A percentile compares a stretch with the other conserved stretches of the same genome.
Conservation (phyloP, 2,797 vertebrate species). For the Cirrhinus molitorella region DNA sequence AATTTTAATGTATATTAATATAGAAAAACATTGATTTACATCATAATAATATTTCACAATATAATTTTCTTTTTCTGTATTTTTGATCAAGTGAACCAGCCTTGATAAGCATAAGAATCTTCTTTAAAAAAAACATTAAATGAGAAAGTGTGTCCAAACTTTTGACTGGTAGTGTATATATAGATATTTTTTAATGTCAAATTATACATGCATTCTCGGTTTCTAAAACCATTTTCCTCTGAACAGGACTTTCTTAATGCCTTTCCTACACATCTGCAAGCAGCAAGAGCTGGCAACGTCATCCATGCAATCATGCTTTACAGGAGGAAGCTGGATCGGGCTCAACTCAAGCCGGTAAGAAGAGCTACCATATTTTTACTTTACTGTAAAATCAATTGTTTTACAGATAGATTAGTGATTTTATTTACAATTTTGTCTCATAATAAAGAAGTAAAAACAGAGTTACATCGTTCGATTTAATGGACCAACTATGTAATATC, state of each 20-base stretch:
- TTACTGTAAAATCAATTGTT: background rate
- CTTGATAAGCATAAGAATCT: too few species aligned
- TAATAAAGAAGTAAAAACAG: too few species aligned
- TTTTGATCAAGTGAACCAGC: too few species aligned
- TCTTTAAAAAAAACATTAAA: too few species aligned
- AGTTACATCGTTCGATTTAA: background rate
- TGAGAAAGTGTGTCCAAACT: too few species aligned
- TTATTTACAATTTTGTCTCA: background rate
- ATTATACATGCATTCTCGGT: background rate
- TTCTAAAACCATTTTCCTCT: background rate
- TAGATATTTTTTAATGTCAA: background rate
- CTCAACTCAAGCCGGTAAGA: constrained; percentile 92
- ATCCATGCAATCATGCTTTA: constrained; percentile 94
- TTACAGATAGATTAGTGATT: background rate
- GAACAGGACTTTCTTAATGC: constrained; percentile 91
- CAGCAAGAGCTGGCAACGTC: constrained; percentile 92
- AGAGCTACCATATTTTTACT: constrained; percentile 4
- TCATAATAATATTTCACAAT: too few species aligned
- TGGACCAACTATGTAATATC: background rate
- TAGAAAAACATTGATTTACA: too few species aligned
- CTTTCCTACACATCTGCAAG: constrained; percentile 86
- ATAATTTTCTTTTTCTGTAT: too few species aligned
- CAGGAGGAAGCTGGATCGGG: constrained; percentile 91
- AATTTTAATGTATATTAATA: too few species aligned
- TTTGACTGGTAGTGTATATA: too few species aligned